phyloP scores from a whole-genome alignment of 2,888 invertebrate genomes.

The Agrenia bidenticulata region DNA sequence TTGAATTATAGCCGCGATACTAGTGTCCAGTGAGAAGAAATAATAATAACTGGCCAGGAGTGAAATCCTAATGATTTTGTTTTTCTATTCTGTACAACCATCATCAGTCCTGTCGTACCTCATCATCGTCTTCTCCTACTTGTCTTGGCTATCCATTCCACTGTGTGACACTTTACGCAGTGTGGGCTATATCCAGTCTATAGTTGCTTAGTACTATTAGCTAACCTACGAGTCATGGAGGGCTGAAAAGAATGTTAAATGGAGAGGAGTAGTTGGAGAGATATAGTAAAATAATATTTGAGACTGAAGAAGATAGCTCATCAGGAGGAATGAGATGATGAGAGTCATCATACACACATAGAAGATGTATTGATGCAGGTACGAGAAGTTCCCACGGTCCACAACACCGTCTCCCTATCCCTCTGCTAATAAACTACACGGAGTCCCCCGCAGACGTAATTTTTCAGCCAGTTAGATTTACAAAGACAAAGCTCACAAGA shows the following conservation, averaged over 20 bases:
- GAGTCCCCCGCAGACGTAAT: slow-evolving; percentile 4
- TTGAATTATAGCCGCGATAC: too few relatives aligned
- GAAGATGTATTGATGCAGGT: not conserved
- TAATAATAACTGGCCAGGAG: not conserved
- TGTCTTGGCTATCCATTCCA: not conserved
- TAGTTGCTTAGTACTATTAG: too few relatives aligned
- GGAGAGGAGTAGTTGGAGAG: too few relatives aligned
- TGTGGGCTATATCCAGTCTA: too few relatives aligned
- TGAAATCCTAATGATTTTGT: not conserved
- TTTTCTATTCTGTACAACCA: not conserved
- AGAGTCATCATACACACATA: slow-evolving; percentile 1
- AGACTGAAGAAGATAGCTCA: slow-evolving; percentile 16
- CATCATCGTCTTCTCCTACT: not conserved
- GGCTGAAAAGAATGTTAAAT: too few relatives aligned
- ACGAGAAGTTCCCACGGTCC: slow-evolving; percentile 11
- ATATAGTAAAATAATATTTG: too few relatives aligned
- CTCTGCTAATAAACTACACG: not conserved
- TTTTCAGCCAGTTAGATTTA: slow-evolving; percentile 1
- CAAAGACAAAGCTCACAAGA: too few relatives aligned
- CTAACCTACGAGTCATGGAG: too few relatives aligned
- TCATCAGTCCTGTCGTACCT: slow-evolving; percentile 4
- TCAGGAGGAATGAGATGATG: slow-evolving; percentile 23
- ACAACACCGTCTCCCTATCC: slow-evolving; percentile 1
- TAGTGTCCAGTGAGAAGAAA: not conserved
- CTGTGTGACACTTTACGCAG: not conserved